phyloP scores from a whole-genome alignment of 2,888 invertebrate species.

The Mythimna impura region DNA sequence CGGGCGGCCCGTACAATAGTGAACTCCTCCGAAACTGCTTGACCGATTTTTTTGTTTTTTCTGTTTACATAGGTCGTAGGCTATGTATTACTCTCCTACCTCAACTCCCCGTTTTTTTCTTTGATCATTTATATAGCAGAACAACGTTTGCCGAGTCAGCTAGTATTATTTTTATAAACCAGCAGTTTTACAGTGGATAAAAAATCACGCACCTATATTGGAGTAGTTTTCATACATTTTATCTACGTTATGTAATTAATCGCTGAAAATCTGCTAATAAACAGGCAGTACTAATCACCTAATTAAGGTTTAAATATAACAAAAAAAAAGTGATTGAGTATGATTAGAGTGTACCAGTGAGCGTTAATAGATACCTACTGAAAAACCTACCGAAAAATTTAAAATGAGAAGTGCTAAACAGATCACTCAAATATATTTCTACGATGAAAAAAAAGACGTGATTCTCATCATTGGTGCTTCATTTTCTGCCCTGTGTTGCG shows the following conservation, averaged over 20 bases:
- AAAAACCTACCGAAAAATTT: neutral
- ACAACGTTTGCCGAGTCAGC: too few relatives aligned
- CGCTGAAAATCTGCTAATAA: neutral
- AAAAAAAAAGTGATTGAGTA: neutral
- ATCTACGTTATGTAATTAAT: slow-evolving; percentile 22
- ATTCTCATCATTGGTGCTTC: slow-evolving; percentile 30
- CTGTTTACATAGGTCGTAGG: too few relatives aligned
- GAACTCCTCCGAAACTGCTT: too few relatives aligned
- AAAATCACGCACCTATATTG: neutral
- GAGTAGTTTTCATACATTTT: neutral
- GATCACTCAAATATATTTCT: neutral
- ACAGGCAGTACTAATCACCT: neutral
- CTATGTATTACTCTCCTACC: too few relatives aligned
- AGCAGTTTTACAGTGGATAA: neutral
- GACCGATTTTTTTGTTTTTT: too few relatives aligned
- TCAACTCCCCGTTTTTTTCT: too few relatives aligned
- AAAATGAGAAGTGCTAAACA: slow-evolving; percentile 23
- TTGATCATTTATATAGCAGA: too few relatives aligned
- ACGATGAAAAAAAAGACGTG: slow-evolving; percentile 23
- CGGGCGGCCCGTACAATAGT: too few relatives aligned
- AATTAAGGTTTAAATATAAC: neutral
- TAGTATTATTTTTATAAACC: neutral
- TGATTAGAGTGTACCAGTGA: neutral
- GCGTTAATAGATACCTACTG: too few relatives aligned
- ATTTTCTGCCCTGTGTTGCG: slow-evolving; percentile 22